Evolutionary conservation across 2,113 vertebrate genomes (phyloP), one percentile per base, ranked within the genome.

Genomic region (Lophura nycthemera): DNA sequence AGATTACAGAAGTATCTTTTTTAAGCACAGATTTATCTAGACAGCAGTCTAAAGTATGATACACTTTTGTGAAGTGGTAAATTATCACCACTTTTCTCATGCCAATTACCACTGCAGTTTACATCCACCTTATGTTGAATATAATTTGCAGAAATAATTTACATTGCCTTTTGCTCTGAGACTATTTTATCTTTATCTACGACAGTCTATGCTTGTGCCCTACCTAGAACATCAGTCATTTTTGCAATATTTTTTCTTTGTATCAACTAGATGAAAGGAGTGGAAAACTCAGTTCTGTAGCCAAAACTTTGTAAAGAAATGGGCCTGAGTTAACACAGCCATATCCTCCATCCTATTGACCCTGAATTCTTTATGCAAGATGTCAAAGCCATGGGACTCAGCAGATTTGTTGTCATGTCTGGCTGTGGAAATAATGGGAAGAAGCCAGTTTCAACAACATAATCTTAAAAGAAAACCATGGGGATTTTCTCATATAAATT

Each of bases 121-220:
- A 25, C 25, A 40, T 71, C 43, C 25, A 87, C 61, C 60, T 74
- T 79, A 61, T 47, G 15, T 50, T 87, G 83, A 87, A 96, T 96
- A 91, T 94, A 92, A 91, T 93, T 97, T 92, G 78, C 91, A 83
- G 59, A 92, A 96, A 83, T 91, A 96, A 89, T 93, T 65, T 90
- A 57, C 96, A 89, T 94, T 94, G 80, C 88, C 71, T 94, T 94
- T 43, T 77, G 7, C 83, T 93, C 90, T 91, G 80, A 93, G 84
- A 96, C 80, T 92, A 89, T 96, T 97, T 97, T 40, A 60, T 96
- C 90, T 89, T 96, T 92, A 80, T 90, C 74, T 74, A 84, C 93
- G 89, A 94, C 97, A 94, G 94, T 73, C 0, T 1, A 63, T 60
- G 19, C 5, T 2, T 22, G 6, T 66, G 16, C 10, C 43, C 30